phyloP scores from a whole-genome alignment of 2,113 vertebrate genomes.

The Gavia stellata region DNA sequence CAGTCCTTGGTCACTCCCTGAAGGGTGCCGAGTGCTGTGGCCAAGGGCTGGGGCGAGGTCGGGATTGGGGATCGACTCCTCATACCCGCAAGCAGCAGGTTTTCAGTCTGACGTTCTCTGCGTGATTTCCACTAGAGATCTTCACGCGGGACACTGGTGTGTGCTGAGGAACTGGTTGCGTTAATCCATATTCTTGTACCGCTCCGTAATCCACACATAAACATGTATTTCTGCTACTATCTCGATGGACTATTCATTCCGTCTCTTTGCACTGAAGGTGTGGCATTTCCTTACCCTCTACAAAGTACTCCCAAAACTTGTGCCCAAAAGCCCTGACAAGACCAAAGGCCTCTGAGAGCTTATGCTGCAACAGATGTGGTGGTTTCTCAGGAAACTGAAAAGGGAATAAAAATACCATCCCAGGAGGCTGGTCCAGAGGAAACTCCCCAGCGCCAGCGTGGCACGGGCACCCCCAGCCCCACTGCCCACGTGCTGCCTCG shows the following conservation, averaged over 20 bases:
- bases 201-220: conserved; percentile 43
- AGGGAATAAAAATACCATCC: not conserved
- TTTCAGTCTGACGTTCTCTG: not conserved
- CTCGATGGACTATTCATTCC: not conserved
- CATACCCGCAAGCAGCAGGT: fast-evolving
- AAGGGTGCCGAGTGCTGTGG: not conserved
- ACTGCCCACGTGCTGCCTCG: fast-evolving
- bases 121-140: not conserved
- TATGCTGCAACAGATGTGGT: not conserved
- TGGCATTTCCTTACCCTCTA: not conserved
- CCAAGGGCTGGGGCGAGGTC: not conserved
- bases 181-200: conserved; percentile 12
- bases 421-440: not conserved
- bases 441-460: fast-evolving
- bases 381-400: not conserved
- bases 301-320: not conserved
- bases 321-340: not conserved
- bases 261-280: not conserved
- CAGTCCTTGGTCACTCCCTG: not conserved
- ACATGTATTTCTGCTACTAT: not conserved
- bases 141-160: not conserved
- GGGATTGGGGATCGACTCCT: not conserved
- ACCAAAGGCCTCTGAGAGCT: not conserved
- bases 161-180: not conserved
- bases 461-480: not conserved